Conservation (phyloP, 2,888 invertebrate species). For the Chymomyza amoena region DNA sequence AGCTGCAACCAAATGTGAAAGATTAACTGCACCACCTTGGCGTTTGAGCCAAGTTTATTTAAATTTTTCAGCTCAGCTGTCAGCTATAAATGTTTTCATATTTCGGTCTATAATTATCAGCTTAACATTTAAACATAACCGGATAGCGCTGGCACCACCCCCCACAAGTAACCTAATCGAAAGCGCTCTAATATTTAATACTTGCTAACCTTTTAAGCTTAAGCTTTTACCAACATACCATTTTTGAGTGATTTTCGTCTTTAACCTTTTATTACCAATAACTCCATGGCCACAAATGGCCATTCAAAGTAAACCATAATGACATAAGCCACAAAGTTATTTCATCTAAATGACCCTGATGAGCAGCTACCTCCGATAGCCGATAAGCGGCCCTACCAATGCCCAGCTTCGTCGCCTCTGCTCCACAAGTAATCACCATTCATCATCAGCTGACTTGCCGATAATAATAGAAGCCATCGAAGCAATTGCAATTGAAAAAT, state of each 20-base stretch:
- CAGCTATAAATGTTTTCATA: slow-evolving; percentile 26
- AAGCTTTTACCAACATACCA: background rate
- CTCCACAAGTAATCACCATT: slow-evolving; percentile 33
- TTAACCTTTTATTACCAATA: background rate
- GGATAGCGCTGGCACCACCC: background rate
- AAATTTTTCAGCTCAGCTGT: background rate
- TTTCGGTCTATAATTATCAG: background rate
- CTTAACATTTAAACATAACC: slow-evolving; percentile 14
- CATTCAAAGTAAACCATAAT: slow-evolving; percentile 39
- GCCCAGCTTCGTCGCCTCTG: background rate
- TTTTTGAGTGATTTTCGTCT: background rate
- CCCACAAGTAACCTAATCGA: slow-evolving; percentile 24
- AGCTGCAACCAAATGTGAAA: slow-evolving; percentile 13
- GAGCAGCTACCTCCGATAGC: slow-evolving; percentile 5
- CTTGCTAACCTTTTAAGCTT: background rate
- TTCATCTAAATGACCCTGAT: slow-evolving; percentile 62
- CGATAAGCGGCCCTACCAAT: background rate
- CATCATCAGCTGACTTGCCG: slow-evolving; percentile 44
- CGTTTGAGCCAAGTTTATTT: background rate
- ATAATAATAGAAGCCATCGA: slow-evolving; percentile 43
- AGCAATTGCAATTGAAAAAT: slow-evolving; percentile 60
- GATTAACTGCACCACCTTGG: background rate
- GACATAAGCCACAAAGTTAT: slow-evolving; percentile 61
- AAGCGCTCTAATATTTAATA: background rate
- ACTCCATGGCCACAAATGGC: background rate